Conservation (phyloP, 1,140 invertebrate species). For the Drosophila lowei region DNA sequence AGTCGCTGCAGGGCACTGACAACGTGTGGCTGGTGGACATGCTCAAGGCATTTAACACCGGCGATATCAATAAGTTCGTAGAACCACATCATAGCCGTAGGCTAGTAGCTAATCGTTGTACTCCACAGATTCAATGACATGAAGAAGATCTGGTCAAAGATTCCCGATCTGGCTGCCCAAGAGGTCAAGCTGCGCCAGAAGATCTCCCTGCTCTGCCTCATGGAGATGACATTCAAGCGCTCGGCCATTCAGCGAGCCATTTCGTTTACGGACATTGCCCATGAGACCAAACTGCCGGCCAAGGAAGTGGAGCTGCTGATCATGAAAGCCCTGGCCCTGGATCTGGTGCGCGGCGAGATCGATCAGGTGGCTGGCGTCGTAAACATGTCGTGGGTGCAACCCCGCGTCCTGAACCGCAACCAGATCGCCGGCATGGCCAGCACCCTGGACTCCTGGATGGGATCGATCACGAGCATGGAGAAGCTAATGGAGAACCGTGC, state of each 20-base stretch:
- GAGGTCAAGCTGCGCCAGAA: slow-evolving; percentile 94
- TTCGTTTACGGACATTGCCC: slow-evolving; percentile 95
- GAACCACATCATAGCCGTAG: background rate
- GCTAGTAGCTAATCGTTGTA: background rate
- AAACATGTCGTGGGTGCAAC: slow-evolving; percentile 95
- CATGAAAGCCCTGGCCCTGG: slow-evolving; percentile 99
- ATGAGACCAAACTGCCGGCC: slow-evolving; percentile 91
- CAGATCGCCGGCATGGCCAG: slow-evolving; percentile 92
- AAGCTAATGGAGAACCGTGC: slow-evolving; percentile 91
- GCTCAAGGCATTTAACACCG: slow-evolving; percentile 95
- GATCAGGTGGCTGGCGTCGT: slow-evolving; percentile 94
- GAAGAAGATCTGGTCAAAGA: slow-evolving; percentile 90
- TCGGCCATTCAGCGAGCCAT: slow-evolving; percentile 90
- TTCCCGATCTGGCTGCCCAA: slow-evolving; percentile 93
- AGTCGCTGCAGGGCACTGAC: slow-evolving; percentile 91
- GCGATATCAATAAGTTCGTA: slow-evolving; percentile 89
- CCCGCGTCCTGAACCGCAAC: slow-evolving; percentile 91
- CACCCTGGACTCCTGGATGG: slow-evolving; percentile 91
- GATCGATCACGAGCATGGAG: slow-evolving; percentile 92
- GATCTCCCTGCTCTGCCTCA: slow-evolving; percentile 96
- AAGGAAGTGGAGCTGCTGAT: slow-evolving; percentile 97
- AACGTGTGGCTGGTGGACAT: slow-evolving; percentile 96
- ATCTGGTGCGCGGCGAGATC: slow-evolving; percentile 96
- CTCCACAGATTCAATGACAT: slow-evolving; percentile 90
- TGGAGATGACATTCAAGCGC: slow-evolving; percentile 95